Base-by-base conservation (phyloP, 1,140 invertebrate species). In the Neotoxoptera formosana region DNA sequence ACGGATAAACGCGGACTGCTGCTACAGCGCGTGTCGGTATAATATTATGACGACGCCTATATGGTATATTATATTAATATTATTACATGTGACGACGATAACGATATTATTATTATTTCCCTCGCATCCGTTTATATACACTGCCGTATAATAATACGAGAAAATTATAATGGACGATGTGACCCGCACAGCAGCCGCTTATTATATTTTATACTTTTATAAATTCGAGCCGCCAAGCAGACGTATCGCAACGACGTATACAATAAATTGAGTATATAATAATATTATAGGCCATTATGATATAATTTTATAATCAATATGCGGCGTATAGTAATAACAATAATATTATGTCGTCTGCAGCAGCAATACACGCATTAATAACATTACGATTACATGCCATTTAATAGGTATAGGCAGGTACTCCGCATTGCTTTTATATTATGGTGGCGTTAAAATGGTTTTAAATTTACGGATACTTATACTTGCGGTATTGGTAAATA, bases 141-240 rank as follows among this genome's bases (percentile, higher is more conserved):
- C n/a, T n/a, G n/a, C 60, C 17, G 30, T 76, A n/a, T n/a, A 67
- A 67, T 67, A 67, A n/a, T n/a, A 60, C 4, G 30, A 14, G 25
- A 30, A 17, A n/a, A 76, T 30, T n/a, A n/a, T 76, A n/a, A 76
- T 34, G n/a, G 60, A n/a, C 60, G 30, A n/a, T 76, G 60, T n/a
- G 60, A 76, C 60, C 30, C 30, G 60, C 7, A 76, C 60, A 76
- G 60, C 60, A 76, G 60, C 60, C 30, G 60, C 60, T 76, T 76
- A 76, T 76, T n/a, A 76, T n/a, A 76, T n/a, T 76, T n/a, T 76
- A n/a, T 76, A 76, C n/a, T 76, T 67, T 76, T 76, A 76, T 76
- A 76, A 76, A 76, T 34, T 34, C 60, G n/a, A 76, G 14, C 30
- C 30, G 30, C 30, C 60, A 2, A 76, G 60, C 60, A 76, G n/a